Evolutionary conservation across 2,797 vertebrate species (phyloP).

Genomic region (Gymnothorax reevesii): DNA sequence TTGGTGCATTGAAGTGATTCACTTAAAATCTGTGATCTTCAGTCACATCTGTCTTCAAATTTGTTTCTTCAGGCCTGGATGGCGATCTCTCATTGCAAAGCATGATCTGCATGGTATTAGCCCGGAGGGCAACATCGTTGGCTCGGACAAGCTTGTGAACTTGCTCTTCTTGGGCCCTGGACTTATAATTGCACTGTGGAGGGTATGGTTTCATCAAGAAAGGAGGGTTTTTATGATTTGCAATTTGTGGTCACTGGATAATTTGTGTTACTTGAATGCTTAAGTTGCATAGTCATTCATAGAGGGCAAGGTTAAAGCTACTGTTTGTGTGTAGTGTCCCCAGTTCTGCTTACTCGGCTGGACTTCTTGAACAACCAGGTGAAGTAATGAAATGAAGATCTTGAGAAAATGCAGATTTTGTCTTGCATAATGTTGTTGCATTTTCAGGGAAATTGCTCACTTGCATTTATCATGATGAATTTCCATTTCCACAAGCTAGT

Average conservation of each 20-base stretch:
- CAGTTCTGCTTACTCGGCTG: background rate
- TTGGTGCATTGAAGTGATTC: background rate
- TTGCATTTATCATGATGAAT: slow-evolving; percentile 83
- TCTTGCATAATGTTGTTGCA: slow-evolving; percentile 6
- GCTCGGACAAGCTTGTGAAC: slow-evolving; percentile 74
- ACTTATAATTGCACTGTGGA: slow-evolving; percentile 83
- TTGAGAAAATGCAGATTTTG: background rate
- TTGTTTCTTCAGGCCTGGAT: slow-evolving; percentile 67
- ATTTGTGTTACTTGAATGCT: background rate
- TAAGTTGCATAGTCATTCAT: background rate
- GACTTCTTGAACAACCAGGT: background rate
- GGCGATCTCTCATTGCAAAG: slow-evolving; percentile 76
- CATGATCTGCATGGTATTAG: slow-evolving; percentile 64
- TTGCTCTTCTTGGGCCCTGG: slow-evolving; percentile 74
- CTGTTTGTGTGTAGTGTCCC: background rate
- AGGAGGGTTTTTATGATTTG: background rate
- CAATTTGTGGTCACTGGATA: background rate
- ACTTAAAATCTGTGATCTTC: background rate
- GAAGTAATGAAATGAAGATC: background rate
- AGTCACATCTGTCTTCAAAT: slow-evolving; percentile 17
- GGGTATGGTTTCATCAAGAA: slow-evolving; percentile 63
- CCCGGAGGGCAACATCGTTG: slow-evolving; percentile 56
- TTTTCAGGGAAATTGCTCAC: slow-evolving; percentile 61
- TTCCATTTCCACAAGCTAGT: slow-evolving; percentile 85
- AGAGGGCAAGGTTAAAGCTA: background rate